Evolutionary conservation across 53 echinoderm and acorn worm species (phyloP).

Genomic region (Zoroaster sp.): DNA sequence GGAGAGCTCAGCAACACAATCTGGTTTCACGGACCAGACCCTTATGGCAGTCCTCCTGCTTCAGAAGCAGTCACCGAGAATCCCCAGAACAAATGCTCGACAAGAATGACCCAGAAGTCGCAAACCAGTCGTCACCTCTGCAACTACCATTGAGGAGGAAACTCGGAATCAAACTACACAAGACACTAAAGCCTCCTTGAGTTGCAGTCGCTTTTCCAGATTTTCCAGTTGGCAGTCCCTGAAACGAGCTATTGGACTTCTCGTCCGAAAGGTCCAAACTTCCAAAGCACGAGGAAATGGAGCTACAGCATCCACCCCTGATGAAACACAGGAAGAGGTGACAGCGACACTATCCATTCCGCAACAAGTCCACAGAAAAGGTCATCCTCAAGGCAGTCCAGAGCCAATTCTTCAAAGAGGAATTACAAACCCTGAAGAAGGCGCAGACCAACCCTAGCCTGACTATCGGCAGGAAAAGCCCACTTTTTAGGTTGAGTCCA

Average conservation of each 20-base stretch:
- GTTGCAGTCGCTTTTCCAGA: slow-evolving; percentile 27
- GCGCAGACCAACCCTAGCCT: neutral
- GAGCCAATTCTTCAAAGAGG: neutral
- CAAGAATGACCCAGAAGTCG: slow-evolving; percentile 38
- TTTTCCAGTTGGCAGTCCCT: slow-evolving; percentile 49
- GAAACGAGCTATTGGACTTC: slow-evolving; percentile 36
- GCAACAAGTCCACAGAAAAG: slow-evolving; percentile 6
- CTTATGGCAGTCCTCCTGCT: slow-evolving; percentile 5
- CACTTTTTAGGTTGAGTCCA: slow-evolving; percentile 16
- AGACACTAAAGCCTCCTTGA: neutral
- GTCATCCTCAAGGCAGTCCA: slow-evolving; percentile 14
- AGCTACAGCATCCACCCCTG: neutral
- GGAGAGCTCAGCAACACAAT: slow-evolving; percentile 16
- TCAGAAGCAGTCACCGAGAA: neutral
- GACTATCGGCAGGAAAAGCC: neutral
- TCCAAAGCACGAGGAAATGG: neutral
- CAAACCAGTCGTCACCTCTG: neutral
- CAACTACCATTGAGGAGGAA: neutral
- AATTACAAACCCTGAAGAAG: neutral
- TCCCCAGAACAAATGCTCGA: neutral
- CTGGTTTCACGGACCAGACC: slow-evolving; percentile 45
- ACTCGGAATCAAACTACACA: neutral
- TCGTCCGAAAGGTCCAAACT: slow-evolving; percentile 1
- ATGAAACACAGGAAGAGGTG: neutral
- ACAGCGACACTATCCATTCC: neutral